Evolutionary conservation across 2,797 vertebrate genomes (phyloP), one percentile per base, ranked within the genome.

Genomic region (Hylomyscus alleni): DNA sequence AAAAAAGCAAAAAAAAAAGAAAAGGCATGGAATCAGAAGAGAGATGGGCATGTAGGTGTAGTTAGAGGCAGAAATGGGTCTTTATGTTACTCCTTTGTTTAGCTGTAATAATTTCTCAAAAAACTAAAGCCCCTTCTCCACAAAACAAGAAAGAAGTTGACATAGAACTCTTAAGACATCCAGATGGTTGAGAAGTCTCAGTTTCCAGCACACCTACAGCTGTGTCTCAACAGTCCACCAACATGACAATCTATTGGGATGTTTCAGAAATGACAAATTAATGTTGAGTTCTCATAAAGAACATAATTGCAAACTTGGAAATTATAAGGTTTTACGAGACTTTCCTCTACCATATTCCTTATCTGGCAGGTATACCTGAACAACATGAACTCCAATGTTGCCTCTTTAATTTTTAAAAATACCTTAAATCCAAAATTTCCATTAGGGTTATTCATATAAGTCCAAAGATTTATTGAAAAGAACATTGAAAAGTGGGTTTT

Each of bases 1-100:
- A 58, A 0, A 3, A 26, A 26, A 4, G 13, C 17, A n/a, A 10
- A 69, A 15, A 17, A n/a, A 52, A 52, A 1, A 52, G 13, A 2
- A 37, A 24, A 44, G 72, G 37, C 31, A 37, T 24, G 19, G 47
- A 9, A 1, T 82, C 56, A 7, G 34, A 82, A 6, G 6, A 26
- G 12, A 12, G 3, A 58, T 58, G 34, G 4, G 11, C 11, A 17
- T 56, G 10, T n/a, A 56, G 52, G 52, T 56, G 5, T n/a, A 60
- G 3, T 29, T 44, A 60, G 24, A 60, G 22, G 26, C 8, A 29
- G 14, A 29, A 83, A 83, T 12, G 0, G 20, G 31, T 11, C 29
- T 4, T 29, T 60, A 4, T 83, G 14, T 44, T 19, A 83, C 29
- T 78, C 89, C 81, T 12, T 56, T 84, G 40, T 47, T 47, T 17